Evolutionary conservation across 2,888 invertebrate species (phyloP), one percentile per base, ranked within the genome.

Genomic region (Chymomyza fuscimana): DNA sequence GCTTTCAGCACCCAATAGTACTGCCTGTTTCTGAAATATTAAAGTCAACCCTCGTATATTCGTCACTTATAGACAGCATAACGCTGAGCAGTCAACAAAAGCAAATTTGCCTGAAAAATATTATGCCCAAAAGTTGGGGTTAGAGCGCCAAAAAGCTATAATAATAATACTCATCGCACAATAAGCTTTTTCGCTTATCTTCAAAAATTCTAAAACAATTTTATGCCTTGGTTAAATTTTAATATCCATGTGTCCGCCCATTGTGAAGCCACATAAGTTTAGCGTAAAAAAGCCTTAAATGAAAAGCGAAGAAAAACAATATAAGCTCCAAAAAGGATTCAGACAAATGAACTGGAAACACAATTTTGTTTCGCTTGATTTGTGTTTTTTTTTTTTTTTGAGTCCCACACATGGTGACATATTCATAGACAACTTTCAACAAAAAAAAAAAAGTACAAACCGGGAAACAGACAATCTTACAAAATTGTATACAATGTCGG

Each of bases 281-380:
- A 19, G 16, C 54, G 54, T 54, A 54, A 54, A 54, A n/a, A 54
- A n/a, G 54, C n/a, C 54, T 46, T 12, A 46, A 12, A 12, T 46
- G 40, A 46, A 46, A 3, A 12, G 40, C 40, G 6, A 46, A 46
- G 40, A 46, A 46, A 32, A 63, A 68, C 46, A 56, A 63, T 46
- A 40, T 40, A 46, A 46, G 40, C 40, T 12, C 12, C 4, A 40
- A 63, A 51, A 65, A 65, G 61, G 29, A 63, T 58, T n/a, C 15
- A 9, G n/a, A 58, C 66, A 75, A 78, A 78, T 78, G 76, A 78
- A 70, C 71, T 78, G 78, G 76, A 78, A 78, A 78, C 65, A 70
- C 66, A 73, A 80, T 73, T 77, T 76, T 67, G 65, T 72, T 74
- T 52, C 69, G 80, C 74, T 63, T 74, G 84, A 87, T 83, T 86